Evolutionary conservation across 1,140 invertebrate genomes (phyloP).

Genomic region (Trialeurodes vaporariorum): DNA sequence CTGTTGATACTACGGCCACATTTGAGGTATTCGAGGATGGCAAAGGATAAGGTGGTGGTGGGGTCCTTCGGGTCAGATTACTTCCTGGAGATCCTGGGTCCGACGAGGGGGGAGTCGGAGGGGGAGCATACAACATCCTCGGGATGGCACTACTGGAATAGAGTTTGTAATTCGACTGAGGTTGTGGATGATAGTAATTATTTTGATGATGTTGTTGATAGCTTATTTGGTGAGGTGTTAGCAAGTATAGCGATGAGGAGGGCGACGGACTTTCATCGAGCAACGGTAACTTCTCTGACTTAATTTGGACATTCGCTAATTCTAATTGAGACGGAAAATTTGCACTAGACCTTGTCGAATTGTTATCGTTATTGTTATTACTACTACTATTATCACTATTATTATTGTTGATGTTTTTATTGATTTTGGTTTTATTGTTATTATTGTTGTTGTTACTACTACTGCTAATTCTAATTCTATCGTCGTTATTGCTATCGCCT

Average conservation of each 20-base stretch:
- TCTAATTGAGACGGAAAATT: background rate
- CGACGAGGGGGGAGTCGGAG: constrained; percentile 66
- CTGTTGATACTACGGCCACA: constrained; percentile 23
- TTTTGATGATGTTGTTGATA: background rate
- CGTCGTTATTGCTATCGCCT: too few species aligned
- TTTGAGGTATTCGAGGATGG: constrained; percentile 30
- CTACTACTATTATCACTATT: background rate
- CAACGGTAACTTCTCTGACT: background rate
- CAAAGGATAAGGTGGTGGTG: constrained; percentile 48
- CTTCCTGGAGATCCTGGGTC: constrained; percentile 66
- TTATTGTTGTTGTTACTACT: background rate
- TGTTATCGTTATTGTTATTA: background rate
- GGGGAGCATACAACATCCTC: constrained; percentile 41
- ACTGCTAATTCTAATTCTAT: too few species aligned
- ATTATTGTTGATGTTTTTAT: background rate
- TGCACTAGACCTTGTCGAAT: background rate
- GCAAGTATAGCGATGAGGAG: background rate
- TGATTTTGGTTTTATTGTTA: constrained; percentile 5
- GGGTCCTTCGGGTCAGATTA: constrained; percentile 38
- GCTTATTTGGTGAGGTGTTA: background rate
- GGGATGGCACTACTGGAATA: background rate
- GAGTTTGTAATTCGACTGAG: background rate
- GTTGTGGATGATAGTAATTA: background rate
- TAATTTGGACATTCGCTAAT: background rate
- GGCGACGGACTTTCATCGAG: background rate